Base-by-base conservation (phyloP, 2,888 invertebrate genomes). In the Spodoptera exigua region DNA sequence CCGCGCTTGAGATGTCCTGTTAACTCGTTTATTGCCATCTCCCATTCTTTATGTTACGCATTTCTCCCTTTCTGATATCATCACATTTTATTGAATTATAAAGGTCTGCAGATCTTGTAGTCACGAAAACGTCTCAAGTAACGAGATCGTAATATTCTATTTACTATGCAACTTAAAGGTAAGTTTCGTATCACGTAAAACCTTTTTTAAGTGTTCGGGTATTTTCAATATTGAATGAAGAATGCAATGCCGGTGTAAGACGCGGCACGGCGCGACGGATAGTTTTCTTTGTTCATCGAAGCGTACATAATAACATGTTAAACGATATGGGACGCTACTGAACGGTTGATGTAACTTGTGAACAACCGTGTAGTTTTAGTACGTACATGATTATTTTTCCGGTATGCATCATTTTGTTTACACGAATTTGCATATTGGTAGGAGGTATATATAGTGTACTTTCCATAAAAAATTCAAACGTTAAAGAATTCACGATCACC, bases 211-310 rank as follows among this genome's bases (percentile, higher is more conserved):
- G 55, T 64, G 59, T 59, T 62, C 67, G 35, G 51, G 60, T 37
- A 51, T 74, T 72, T 74, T 66, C 79, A 88, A 88, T 86, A 87
- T 85, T 72, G 57, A 54, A 36, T 61, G 68, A 82, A 81, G 87
- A 87, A 89, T 87, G 84, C 68, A 59, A 60, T 72, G 66, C 56
- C 65, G 62, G 41, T 64, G 65, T 61, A 32, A 57, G 63, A 16
- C 56, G 66, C 60, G 40, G 55, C 53, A 72, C n/a, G n/a, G 1
- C 9, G 62, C 59, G 49, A 58, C 48, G 75, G 73, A 82, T 84
- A 86, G 90, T 88, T 89, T 89, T 87, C 92, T 89, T 91, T 93
- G 93, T 83, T 82, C 87, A 70, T 61, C 83, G 83, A 74, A 69
- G 79, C 82, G 86, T 87, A 77, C 34, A 16, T 87, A 89, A 92